Percentiles rank a stretch among this genome's conserved stretches.
These are phyloP conservation scores for Clupea harengus DNA, from an alignment of 2,113 vertebrate genomes.

Conservation along the genomic window DNA sequence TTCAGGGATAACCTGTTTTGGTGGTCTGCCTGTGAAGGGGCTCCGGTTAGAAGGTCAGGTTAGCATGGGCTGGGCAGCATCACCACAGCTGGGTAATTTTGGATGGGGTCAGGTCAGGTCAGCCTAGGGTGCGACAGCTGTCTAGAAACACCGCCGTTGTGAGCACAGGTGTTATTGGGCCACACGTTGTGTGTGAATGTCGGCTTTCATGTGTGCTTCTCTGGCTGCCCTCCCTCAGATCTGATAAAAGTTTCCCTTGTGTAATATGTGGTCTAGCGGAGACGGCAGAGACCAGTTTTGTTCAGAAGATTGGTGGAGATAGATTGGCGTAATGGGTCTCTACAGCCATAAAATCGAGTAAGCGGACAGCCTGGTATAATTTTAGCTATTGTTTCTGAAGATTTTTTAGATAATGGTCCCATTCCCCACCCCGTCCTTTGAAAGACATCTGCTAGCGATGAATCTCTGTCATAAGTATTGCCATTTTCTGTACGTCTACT, in stretches of 20 bases:
- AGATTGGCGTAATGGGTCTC: constrained; percentile 26
- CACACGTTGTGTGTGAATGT: background rate
- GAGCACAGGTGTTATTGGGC: background rate
- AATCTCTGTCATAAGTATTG: constrained; percentile 29
- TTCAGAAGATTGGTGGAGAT: constrained; percentile 10
- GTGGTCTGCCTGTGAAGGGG: background rate
- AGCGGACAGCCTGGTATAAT: constrained; percentile 11
- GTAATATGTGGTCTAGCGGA: background rate
- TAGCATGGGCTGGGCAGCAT: background rate
- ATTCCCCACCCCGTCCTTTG: constrained; percentile 26
- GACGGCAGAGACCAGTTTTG: constrained; percentile 7
- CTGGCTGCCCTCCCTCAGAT: background rate
- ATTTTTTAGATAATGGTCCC: constrained; percentile 37
- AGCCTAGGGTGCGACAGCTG: background rate
- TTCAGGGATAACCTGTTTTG: background rate
- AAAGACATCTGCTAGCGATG: constrained; percentile 43
- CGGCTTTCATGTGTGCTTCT: background rate
- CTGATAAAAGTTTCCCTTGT: background rate
- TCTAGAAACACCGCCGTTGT: background rate
- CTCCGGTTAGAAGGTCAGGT: background rate
- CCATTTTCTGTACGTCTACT: constrained; percentile 30
- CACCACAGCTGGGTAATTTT: constrained; percentile 9
- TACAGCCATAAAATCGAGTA: constrained; percentile 5
- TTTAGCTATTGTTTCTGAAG: constrained; percentile 24
- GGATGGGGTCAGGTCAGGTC: background rate